phyloP scores from a whole-genome alignment of 2,113 vertebrate genomes.

The Gracilinanus agilis region DNA sequence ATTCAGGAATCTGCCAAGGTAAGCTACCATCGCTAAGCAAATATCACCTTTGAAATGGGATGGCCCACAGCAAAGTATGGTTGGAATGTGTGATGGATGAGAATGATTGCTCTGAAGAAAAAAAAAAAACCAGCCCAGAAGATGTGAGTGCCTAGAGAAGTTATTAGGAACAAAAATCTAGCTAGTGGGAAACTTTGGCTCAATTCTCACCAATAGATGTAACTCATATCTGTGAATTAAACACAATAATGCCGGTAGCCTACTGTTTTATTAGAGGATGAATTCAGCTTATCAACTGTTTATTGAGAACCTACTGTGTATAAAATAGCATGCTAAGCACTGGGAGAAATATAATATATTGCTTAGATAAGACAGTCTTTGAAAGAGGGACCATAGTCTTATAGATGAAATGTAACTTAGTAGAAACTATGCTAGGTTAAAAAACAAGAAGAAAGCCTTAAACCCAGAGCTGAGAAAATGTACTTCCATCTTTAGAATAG shows the following conservation, averaged over 20 bases:
- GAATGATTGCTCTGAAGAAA: background rate
- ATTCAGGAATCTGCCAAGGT: conserved; percentile 59
- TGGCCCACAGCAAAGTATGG: conserved; percentile 12
- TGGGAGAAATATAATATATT: background rate
- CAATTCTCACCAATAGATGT: conserved; percentile 40
- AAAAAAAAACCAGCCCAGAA: conserved; percentile 12
- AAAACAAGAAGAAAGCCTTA: background rate
- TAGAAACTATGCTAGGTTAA: background rate
- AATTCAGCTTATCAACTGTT: background rate
- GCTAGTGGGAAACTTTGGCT: conserved; percentile 16
- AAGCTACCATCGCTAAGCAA: conserved; percentile 64
- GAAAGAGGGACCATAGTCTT: background rate
- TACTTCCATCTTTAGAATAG: background rate
- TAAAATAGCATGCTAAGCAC: background rate
- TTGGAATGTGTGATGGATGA: conserved; percentile 14
- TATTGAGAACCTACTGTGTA: background rate
- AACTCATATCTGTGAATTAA: conserved; percentile 22
- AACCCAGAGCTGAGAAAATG: background rate
- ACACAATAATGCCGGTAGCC: conserved; percentile 35
- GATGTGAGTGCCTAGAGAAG: background rate
- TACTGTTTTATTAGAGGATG: conserved; percentile 8
- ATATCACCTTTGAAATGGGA: conserved; percentile 57
- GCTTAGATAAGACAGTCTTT: background rate
- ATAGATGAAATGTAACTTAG: background rate
- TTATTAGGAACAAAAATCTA: background rate